Evolutionary conservation across 2,888 invertebrate species (phyloP).

Genomic region (Latrodectus hesperus): DNA sequence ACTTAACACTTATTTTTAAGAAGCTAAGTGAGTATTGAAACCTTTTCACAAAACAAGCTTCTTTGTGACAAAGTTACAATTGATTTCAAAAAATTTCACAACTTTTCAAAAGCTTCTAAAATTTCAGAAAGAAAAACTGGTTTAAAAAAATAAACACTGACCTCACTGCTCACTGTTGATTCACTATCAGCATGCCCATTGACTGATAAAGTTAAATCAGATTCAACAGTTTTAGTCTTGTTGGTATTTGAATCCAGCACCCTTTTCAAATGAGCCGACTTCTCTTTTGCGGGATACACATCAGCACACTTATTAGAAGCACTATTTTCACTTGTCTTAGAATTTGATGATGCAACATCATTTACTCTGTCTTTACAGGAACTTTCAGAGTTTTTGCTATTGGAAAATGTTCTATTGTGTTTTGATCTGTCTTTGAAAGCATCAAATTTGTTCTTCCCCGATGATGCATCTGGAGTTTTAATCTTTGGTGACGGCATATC

Average conservation of each 20-base stretch:
- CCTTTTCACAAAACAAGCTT: too few species aligned
- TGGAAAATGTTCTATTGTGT: slow-evolving; percentile 59
- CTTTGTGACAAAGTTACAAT: too few species aligned
- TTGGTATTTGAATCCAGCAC: slow-evolving; percentile 43
- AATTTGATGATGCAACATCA: slow-evolving; percentile 40
- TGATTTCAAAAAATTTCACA: too few species aligned
- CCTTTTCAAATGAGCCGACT: slow-evolving; percentile 47
- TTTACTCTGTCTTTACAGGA: slow-evolving; percentile 60
- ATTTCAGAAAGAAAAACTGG: neutral
- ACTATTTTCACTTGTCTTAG: slow-evolving; percentile 44
- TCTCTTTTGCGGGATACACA: slow-evolving; percentile 51
- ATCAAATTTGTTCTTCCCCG: slow-evolving; percentile 63
- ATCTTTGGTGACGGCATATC: slow-evolving; percentile 68
- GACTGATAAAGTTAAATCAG: slow-evolving; percentile 53
- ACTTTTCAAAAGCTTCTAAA: neutral
- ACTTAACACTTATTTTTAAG: too few species aligned
- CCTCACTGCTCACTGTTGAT: slow-evolving; percentile 64
- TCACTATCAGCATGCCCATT: slow-evolving; percentile 68
- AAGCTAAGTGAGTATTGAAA: too few species aligned
- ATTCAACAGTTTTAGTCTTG: slow-evolving; percentile 35
- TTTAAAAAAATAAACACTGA: slow-evolving; percentile 11
- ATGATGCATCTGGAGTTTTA: slow-evolving; percentile 60
- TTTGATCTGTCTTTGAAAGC: slow-evolving; percentile 56
- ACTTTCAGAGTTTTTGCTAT: slow-evolving; percentile 52
- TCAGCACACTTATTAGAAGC: slow-evolving; percentile 32